Conservation (phyloP, 1,140 invertebrate species). For the Pseudomyrmex pallidus region DNA sequence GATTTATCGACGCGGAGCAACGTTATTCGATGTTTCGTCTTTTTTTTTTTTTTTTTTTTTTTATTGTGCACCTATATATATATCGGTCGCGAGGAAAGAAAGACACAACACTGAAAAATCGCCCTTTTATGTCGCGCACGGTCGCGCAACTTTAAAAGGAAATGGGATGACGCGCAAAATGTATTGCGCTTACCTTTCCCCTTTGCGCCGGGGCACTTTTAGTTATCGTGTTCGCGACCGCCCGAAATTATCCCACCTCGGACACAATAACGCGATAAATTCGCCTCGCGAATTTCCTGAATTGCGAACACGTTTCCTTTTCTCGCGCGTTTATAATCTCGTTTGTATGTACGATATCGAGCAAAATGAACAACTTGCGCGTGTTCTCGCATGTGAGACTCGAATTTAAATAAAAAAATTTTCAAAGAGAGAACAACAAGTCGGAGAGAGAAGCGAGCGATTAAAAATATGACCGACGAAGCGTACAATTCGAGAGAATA, state of each 20-base stretch:
- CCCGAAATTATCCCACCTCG: not conserved
- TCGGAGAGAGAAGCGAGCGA: too few relatives aligned
- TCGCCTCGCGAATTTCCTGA: not conserved
- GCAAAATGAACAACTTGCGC: too few relatives aligned
- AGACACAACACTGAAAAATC: slow-evolving; percentile 32
- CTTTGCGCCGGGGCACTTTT: slow-evolving; percentile 29
- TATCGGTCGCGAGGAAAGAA: not conserved
- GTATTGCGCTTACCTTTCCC: slow-evolving; percentile 39
- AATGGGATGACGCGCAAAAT: slow-evolving; percentile 24
- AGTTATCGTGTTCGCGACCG: slow-evolving; percentile 7
- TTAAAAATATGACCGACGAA: too few relatives aligned
- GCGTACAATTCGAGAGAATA: too few relatives aligned
- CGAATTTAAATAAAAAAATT: too few relatives aligned
- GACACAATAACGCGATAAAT: slow-evolving; percentile 10
- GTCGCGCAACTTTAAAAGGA: slow-evolving; percentile 35
- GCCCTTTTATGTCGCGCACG: slow-evolving; percentile 6
- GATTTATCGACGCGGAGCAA: slow-evolving; percentile 31
- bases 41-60: slow-evolving; percentile 32
- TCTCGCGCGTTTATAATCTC: not conserved
- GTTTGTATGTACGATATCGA: too few relatives aligned
- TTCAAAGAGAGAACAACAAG: not conserved
- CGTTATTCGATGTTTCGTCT: not conserved
- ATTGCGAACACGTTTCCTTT: slow-evolving; percentile 21
- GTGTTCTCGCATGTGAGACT: too few relatives aligned
- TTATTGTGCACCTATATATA: not conserved